Evolutionary conservation across 2,888 invertebrate genomes (phyloP), one percentile per base, ranked within the genome.

Genomic region (Argynnis bischoffii): DNA sequence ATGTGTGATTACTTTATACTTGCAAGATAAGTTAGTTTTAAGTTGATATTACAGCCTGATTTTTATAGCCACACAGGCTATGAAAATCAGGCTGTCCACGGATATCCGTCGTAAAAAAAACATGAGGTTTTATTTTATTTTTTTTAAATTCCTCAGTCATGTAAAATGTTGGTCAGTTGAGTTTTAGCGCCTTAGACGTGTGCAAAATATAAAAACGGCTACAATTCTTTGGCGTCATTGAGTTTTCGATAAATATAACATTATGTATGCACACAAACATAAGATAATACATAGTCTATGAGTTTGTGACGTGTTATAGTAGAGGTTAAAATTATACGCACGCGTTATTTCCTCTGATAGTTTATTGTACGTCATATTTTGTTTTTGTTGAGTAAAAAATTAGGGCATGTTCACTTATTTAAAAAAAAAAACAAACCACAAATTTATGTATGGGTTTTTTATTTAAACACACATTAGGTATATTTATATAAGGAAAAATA

Each of bases 131-230:
- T 41, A 41, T 1, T 41, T 11, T 11, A 11, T 35, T 35, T 26
- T 47, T 21, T 26, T 15, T 15, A n/a, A 35, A 18, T 5, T 63
- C 47, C 46, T 47, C 26, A 46, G 6, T 16, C 31, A 56, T 41
- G 15, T 4, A 26, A 64, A 71, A 61, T 53, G 15, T 46, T 69
- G 68, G 71, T 15, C 11, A 55, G 18, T 54, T 48, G 53, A 63
- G 31, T 51, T 55, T 15, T 11, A 41, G 35, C 35, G 35, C 35
- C 35, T 11, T 64, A 61, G 67, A 69, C 75, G 75, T 77, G 77
- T 75, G 76, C 77, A 75, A 77, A 77, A 76, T 74, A 69, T 74
- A 75, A 74, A 74, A 76, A 71, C 63, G 65, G 56, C 47, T 50
- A 56, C 67, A 50, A 64, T 64, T 55, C 60, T 64, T 70, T 69